These are phyloP conservation scores for Oikopleura dioica DNA, from an alignment of 23 tunicate species.

Conservation along the genomic window DNA sequence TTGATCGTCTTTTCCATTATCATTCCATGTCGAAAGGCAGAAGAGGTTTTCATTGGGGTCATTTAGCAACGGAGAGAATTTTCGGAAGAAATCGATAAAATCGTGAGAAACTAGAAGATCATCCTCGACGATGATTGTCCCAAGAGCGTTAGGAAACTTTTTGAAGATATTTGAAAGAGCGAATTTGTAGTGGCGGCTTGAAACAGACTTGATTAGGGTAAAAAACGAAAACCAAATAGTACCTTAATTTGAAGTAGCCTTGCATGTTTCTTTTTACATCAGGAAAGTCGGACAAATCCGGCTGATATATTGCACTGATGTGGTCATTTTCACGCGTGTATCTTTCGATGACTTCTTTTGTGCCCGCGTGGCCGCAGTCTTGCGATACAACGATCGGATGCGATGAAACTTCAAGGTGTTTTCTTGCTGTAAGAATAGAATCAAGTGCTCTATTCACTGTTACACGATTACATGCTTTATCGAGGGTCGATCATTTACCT, in stretches of 20 bases:
- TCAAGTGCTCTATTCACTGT: too few relatives aligned
- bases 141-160: constrained; percentile 24
- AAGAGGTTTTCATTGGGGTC: constrained; percentile 26
- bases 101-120: constrained; percentile 75
- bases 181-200: background rate
- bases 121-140: constrained; percentile 61
- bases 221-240: background rate
- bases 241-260: constrained; percentile 64
- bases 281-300: background rate
- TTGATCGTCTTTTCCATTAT: constrained; percentile 54
- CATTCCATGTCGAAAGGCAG: constrained; percentile 92
- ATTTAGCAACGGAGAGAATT: constrained; percentile 20
- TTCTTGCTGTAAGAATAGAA: background rate
- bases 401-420: background rate
- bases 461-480: too few relatives aligned
- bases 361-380: constrained; percentile 52
- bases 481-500: too few relatives aligned
- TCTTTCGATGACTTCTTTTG: constrained; percentile 21
- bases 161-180: constrained; percentile 24
- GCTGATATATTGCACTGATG: background rate
- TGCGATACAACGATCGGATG: constrained; percentile 74
- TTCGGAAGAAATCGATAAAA: constrained; percentile 38
- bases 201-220: background rate
- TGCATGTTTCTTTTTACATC: background rate
- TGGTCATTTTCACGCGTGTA: constrained; percentile 17